Evolutionary conservation across 2,113 vertebrate genomes (phyloP).

Genomic region (Daphoenositta chrysoptera): DNA sequence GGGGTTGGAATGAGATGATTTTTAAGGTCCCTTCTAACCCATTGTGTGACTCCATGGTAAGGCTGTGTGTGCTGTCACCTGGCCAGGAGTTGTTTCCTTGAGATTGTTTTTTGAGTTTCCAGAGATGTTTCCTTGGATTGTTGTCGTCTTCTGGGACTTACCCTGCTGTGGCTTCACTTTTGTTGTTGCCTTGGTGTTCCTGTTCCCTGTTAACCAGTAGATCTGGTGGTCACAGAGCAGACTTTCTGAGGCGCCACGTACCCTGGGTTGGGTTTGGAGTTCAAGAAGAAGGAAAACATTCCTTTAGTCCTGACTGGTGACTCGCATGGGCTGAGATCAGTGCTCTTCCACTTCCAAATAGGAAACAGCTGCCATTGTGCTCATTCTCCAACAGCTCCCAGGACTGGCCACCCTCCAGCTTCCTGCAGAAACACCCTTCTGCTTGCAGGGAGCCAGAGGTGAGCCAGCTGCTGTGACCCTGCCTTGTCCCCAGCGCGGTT

Average conservation of each 20-base stretch:
- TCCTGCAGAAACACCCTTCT: constrained; percentile 1
- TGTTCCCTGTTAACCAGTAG: not conserved
- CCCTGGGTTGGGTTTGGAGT: not conserved
- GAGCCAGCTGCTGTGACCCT: not conserved
- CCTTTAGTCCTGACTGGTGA: not conserved
- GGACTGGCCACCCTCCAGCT: constrained; percentile 23
- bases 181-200: not conserved
- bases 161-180: accelerated
- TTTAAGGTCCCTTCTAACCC: not conserved
- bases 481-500: not conserved
- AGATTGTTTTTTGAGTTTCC: too few relatives aligned
- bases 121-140: not conserved
- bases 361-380: constrained; percentile 29
- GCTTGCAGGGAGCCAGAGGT: not conserved
- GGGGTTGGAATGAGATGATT: not conserved
- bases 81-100: too few relatives aligned
- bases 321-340: not conserved
- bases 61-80: not conserved
- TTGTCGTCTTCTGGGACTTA: not conserved
- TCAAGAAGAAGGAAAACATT: not conserved
- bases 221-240: not conserved
- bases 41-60: not conserved
- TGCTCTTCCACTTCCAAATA: not conserved
- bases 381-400: not conserved
- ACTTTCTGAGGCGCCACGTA: not conserved